These are phyloP conservation scores for Cepphus grylle DNA, from an alignment of 2,113 vertebrate species.

Conservation along the genomic window DNA sequence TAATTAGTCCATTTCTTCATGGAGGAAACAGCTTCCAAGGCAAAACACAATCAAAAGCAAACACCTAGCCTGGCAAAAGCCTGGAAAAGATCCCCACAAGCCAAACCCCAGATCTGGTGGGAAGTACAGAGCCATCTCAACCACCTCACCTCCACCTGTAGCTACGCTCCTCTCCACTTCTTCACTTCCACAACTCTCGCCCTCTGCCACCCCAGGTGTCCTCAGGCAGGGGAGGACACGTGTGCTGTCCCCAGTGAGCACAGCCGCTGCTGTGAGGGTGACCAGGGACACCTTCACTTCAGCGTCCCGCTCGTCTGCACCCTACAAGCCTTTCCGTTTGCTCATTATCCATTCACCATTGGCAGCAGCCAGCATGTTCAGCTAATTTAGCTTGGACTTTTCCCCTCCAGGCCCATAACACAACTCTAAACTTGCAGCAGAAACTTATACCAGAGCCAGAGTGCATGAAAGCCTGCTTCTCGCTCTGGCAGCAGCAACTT, in stretches of 20 bases:
- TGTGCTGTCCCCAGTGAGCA: background rate
- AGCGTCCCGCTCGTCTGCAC: background rate
- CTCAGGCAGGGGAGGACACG: background rate
- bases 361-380: background rate
- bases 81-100: background rate
- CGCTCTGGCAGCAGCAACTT: background rate
- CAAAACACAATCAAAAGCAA: background rate
- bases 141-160: background rate
- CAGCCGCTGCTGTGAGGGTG: background rate
- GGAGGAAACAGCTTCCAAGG: background rate
- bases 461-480: background rate
- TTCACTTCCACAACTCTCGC: background rate
- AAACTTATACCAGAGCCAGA: background rate
- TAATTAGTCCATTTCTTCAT: too few relatives aligned
- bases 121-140: accelerated
- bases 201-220: background rate
- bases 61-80: background rate
- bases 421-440: background rate
- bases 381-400: background rate
- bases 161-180: background rate
- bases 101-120: background rate
- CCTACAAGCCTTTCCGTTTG: background rate
- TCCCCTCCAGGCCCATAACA: background rate
- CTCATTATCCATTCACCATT: background rate
- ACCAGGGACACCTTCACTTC: background rate